phyloP scores from a whole-genome alignment of 2,888 invertebrate genomes.

The Nomada ruficornis region DNA sequence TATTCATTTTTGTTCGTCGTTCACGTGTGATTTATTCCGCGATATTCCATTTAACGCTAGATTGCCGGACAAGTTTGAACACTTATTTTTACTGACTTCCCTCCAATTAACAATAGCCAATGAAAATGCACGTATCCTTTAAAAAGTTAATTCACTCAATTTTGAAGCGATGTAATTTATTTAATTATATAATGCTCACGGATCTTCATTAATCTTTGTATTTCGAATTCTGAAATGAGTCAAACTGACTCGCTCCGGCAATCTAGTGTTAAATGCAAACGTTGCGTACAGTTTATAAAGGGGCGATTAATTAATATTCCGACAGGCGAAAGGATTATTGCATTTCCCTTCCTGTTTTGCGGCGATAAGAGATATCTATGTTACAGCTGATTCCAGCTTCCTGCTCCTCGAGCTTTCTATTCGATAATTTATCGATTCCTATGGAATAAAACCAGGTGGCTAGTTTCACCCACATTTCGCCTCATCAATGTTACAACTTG shows the following conservation, averaged over 20 bases:
- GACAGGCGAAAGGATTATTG: neutral
- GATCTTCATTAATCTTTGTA: too few species aligned
- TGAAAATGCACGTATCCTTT: too few species aligned
- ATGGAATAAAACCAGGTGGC: neutral
- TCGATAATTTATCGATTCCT: slow-evolving; percentile 25
- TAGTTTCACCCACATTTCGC: slow-evolving; percentile 15
- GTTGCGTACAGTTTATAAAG: too few species aligned
- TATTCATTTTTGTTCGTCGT: neutral
- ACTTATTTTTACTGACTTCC: too few species aligned
- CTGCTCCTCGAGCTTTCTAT: slow-evolving; percentile 23
- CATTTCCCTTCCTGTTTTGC: slow-evolving; percentile 5
- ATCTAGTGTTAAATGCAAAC: neutral
- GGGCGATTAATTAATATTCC: neutral
- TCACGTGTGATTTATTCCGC: neutral
- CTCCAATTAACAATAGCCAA: too few species aligned
- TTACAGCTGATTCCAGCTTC: neutral
- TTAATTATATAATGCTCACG: too few species aligned
- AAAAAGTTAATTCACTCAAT: too few species aligned
- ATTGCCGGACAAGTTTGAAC: too few species aligned
- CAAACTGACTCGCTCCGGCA: too few species aligned
- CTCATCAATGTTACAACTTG: neutral
- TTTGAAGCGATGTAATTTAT: too few species aligned
- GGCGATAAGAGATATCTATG: slow-evolving; percentile 4
- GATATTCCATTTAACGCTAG: neutral
- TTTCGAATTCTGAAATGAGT: too few species aligned